Evolutionary conservation across 2,113 vertebrate genomes (phyloP).

Genomic region (Clarias gariepinus): DNA sequence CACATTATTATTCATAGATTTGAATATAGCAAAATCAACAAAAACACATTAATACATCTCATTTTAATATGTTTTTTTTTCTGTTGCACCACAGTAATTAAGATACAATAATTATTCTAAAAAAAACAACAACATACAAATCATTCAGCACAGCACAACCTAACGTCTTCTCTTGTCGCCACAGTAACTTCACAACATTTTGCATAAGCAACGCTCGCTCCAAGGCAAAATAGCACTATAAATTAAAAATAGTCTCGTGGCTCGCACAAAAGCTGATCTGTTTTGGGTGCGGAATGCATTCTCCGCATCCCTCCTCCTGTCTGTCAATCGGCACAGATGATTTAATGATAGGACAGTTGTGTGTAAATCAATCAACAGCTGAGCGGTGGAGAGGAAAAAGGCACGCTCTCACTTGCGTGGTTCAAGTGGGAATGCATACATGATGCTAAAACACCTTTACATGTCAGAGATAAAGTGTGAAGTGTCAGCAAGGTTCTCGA

Average conservation of each 20-base stretch:
- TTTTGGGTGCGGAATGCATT: conserved; percentile 58
- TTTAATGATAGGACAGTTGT: conserved; percentile 48
- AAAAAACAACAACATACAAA: not conserved
- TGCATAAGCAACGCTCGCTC: conserved; percentile 55
- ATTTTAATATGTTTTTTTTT: not conserved
- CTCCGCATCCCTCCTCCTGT: conserved; percentile 60
- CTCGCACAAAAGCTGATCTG: conserved; percentile 61
- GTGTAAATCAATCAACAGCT: conserved; percentile 64
- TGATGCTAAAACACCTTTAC: conserved; percentile 12
- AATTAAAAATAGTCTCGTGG: conserved; percentile 71
- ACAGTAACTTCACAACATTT: conserved; percentile 45
- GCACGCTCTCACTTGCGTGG: conserved; percentile 6
- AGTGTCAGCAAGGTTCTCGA: not conserved
- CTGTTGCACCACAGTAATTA: not conserved
- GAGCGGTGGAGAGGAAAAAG: conserved; percentile 25
- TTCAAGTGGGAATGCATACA: conserved; percentile 1
- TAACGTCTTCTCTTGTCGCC: not conserved
- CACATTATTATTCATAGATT: not conserved
- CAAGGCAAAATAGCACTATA: conserved; percentile 62
- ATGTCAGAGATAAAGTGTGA: not conserved
- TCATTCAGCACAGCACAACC: not conserved
- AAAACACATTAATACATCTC: not conserved
- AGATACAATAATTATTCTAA: not conserved
- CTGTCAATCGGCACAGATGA: conserved; percentile 55
- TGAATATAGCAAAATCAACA: not conserved